phyloP scores from a whole-genome alignment of 53 echinoderm and acorn worm species.

The Patiria pectinifera region DNA sequence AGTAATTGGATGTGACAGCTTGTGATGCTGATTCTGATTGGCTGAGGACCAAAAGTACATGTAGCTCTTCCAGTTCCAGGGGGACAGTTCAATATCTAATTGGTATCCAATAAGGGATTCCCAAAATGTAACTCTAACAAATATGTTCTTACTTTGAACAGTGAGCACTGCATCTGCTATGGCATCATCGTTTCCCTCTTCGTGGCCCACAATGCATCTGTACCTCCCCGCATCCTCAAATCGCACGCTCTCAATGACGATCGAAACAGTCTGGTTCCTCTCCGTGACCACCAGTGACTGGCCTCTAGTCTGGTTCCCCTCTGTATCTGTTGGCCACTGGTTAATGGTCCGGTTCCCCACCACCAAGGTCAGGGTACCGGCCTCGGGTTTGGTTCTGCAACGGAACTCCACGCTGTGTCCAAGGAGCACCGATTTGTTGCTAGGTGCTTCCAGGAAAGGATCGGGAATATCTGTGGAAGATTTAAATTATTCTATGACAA shows the following conservation, averaged over 20 bases:
- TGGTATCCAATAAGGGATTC: too few relatives aligned
- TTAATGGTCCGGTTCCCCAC: slow-evolving; percentile 14
- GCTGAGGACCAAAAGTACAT: too few relatives aligned
- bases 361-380: slow-evolving; percentile 46
- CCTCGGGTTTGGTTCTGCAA: slow-evolving; percentile 59
- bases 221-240: slow-evolving; percentile 80
- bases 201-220: slow-evolving; percentile 77
- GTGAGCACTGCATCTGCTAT: slow-evolving; percentile 3
- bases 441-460: slow-evolving; percentile 45
- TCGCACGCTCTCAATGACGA: slow-evolving; percentile 49
- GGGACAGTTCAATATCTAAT: too few relatives aligned
- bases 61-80: too few relatives aligned
- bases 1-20: too few relatives aligned
- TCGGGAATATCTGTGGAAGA: slow-evolving; percentile 43
- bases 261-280: slow-evolving; percentile 60
- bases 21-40: too few relatives aligned
- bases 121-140: neutral
- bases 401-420: slow-evolving; percentile 4
- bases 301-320: slow-evolving; percentile 42
- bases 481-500: neutral
- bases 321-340: neutral
- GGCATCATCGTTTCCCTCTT: slow-evolving; percentile 61
- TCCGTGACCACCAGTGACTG: slow-evolving; percentile 38
- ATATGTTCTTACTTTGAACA: slow-evolving; percentile 9
- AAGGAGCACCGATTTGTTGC: slow-evolving; percentile 23